Evolutionary conservation across 2,888 invertebrate species (phyloP), one percentile per base, ranked within the genome.

Genomic region (Salpingus planirostris): DNA sequence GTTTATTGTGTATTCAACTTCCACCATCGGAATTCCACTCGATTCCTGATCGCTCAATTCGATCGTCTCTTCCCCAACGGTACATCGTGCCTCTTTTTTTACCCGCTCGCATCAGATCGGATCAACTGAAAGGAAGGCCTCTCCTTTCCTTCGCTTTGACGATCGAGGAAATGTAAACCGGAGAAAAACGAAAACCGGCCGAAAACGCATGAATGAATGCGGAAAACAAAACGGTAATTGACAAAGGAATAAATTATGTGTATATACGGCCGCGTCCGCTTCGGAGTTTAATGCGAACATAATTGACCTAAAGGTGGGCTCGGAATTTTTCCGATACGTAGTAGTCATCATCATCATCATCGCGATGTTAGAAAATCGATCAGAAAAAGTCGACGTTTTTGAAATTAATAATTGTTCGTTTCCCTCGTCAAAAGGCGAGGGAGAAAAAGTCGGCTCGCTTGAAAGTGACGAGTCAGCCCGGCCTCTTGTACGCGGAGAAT

Each of bases 1-100:
- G 39, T 44, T 41, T 38, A 42, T 44, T 42, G 44, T 42, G 35
- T 36, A 32, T 41, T 40, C 42, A 35, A 35, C 41, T 36, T 43
- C 31, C 28, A 36, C 32, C 39, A 42, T 44, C 32, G 35, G 36
- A 33, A 44, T 39, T 42, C 41, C 29, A 31, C 37, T 10, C n/a
- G n/a, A n/a, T n/a, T n/a, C n/a, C n/a, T n/a, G n/a, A n/a, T n/a
- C n/a, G n/a, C n/a, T n/a, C n/a, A n/a, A n/a, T n/a, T n/a, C n/a
- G n/a, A n/a, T n/a, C n/a, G n/a, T n/a, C n/a, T n/a, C n/a, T n/a
- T n/a, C n/a, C n/a, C n/a, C n/a, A n/a, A n/a, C n/a, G n/a, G n/a
- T n/a, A n/a, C n/a, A n/a, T 40, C 43, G 29, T 36, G 23, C 23
- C 10, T 23, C 8, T 23, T 10, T 6, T 23, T 36, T 27, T 26